These are phyloP conservation scores for Streptopelia turtur DNA, from an alignment of 2,797 vertebrate species.

Conservation along the genomic window DNA sequence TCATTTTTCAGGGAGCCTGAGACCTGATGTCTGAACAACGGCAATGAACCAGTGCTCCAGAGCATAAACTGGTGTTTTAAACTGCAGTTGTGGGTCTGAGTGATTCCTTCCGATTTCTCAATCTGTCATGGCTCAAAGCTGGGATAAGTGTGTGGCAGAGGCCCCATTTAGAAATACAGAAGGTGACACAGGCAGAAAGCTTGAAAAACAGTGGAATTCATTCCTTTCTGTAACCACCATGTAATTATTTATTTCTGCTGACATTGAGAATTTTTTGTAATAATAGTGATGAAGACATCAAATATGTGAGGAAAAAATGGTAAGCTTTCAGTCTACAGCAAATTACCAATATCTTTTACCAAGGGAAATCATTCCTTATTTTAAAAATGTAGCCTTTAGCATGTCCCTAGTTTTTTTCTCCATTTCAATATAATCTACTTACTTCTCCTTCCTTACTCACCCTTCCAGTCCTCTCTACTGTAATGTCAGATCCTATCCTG, in stretches of 20 bases:
- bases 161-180: background rate
- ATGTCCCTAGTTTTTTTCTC: background rate
- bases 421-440: background rate
- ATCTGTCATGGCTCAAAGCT: background rate
- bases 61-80: background rate
- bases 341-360: background rate
- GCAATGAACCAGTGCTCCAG: background rate
- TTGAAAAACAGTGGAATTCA: background rate
- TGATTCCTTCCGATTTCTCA: background rate
- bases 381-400: background rate
- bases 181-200: background rate
- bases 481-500: background rate
- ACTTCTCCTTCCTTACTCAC: background rate
- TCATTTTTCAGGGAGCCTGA: background rate
- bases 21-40: background rate
- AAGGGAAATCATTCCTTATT: background rate
- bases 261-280: background rate
- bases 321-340: background rate
- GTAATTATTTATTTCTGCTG: conserved; percentile 28
- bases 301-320: background rate
- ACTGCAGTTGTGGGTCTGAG: background rate
- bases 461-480: background rate
- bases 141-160: background rate
- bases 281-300: background rate
- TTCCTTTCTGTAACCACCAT: background rate